A percentile compares a stretch with the other conserved stretches of the same genome.
Conservation (phyloP, 2,797 vertebrate genomes). For the Meriones psammophilus region DNA sequence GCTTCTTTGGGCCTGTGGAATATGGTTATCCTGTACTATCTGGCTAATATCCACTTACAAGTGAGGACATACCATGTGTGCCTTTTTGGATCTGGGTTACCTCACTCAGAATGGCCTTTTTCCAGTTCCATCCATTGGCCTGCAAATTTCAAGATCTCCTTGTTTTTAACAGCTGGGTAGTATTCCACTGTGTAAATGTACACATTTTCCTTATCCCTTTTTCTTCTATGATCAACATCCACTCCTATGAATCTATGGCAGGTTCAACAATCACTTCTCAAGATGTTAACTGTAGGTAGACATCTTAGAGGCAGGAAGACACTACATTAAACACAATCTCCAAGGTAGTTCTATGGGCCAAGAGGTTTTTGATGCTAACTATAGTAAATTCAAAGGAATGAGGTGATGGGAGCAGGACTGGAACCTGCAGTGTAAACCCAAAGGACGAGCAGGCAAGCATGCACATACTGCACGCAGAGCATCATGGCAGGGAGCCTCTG, state of each 20-base stretch:
- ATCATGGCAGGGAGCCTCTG: not conserved
- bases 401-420: not conserved
- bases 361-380: not conserved
- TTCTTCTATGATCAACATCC: not conserved
- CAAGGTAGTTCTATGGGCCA: not conserved
- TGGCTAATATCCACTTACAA: too few species aligned
- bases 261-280: conserved; percentile 5
- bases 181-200: too few species aligned
- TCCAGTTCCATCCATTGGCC: too few species aligned
- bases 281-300: not conserved
- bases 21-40: too few species aligned
- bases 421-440: not conserved
- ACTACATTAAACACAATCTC: not conserved
- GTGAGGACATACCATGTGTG: too few species aligned
- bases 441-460: not conserved
- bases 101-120: too few species aligned
- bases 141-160: too few species aligned
- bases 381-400: not conserved
- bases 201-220: not conserved
- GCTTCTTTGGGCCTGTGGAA: too few species aligned
- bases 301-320: not conserved
- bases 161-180: too few species aligned
- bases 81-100: too few species aligned
- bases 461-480: accelerated
- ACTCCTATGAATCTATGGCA: not conserved